Evolutionary conservation across 2,888 invertebrate genomes (phyloP).

Genomic region (Uropetala carovei): DNA sequence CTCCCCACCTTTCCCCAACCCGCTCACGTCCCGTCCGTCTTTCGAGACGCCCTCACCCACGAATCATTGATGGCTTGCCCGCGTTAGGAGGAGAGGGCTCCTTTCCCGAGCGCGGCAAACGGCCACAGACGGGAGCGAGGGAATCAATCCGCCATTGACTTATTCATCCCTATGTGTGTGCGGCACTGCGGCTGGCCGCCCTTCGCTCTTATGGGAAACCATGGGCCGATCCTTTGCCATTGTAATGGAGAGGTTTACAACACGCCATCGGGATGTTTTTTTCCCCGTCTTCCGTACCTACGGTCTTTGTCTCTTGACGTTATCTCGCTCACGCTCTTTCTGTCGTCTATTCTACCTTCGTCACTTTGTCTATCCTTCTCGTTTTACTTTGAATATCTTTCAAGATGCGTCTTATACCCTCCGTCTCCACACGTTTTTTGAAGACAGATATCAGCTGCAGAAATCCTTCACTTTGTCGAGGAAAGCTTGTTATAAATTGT

Average conservation of each 20-base stretch:
- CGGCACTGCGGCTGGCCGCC: background rate
- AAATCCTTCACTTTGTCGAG: too few species aligned
- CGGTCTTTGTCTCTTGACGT: background rate
- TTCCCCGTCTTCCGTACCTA: background rate
- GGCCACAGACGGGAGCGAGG: background rate
- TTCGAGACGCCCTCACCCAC: background rate
- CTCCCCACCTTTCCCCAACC: too few species aligned
- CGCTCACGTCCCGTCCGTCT: background rate
- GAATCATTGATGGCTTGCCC: background rate
- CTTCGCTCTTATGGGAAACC: background rate
- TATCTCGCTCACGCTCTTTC: background rate
- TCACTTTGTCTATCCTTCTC: background rate
- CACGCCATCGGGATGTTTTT: background rate
- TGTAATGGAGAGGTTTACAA: background rate
- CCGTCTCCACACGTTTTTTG: too few species aligned
- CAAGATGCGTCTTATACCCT: too few species aligned
- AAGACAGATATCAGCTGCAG: too few species aligned
- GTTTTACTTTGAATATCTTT: background rate
- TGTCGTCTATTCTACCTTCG: background rate
- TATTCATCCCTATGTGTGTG: background rate
- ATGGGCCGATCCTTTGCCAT: background rate
- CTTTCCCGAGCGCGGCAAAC: background rate
- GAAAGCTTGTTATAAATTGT: too few species aligned
- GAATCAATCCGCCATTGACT: conserved; percentile 14
- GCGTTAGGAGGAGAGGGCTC: background rate